phyloP scores from a whole-genome alignment of 2,113 vertebrate genomes.

The Pollimyrus isidori region DNA sequence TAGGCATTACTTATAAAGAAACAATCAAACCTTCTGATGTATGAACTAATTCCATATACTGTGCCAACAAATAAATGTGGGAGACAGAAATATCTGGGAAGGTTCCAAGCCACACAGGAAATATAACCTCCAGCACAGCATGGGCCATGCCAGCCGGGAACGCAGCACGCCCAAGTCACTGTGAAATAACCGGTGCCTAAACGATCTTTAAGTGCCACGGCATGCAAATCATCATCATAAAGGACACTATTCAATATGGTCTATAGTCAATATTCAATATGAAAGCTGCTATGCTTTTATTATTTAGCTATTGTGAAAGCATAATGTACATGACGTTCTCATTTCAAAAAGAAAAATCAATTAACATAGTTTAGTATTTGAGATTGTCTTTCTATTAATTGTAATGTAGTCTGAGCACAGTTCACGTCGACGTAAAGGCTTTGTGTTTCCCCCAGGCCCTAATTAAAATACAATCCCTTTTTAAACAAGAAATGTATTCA shows the following conservation, averaged over 20 bases:
- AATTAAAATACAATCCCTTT: constrained; percentile 61
- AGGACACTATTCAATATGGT: background rate
- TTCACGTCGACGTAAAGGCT: constrained; percentile 62
- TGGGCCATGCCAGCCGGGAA: background rate
- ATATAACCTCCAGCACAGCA: background rate
- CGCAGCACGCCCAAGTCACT: background rate
- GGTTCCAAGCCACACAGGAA: background rate
- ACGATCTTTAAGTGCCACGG: background rate
- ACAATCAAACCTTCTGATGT: background rate
- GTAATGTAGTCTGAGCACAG: constrained; percentile 57
- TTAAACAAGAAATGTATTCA: constrained; percentile 61
- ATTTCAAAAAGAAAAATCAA: constrained; percentile 51
- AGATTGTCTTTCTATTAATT: constrained; percentile 62
- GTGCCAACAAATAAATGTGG: background rate
- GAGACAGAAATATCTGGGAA: background rate
- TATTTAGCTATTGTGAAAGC: background rate
- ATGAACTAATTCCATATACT: background rate
- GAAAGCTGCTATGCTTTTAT: background rate
- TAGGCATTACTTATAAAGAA: background rate
- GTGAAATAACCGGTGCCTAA: background rate
- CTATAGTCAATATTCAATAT: background rate
- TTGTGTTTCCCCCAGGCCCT: constrained; percentile 43
- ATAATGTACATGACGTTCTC: constrained; percentile 53
- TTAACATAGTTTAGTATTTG: constrained; percentile 55
- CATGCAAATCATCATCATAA: background rate